Percentiles rank a stretch among this genome's conserved stretches.
These are phyloP conservation scores for Dasyurus viverrinus DNA, from an alignment of 2,113 vertebrate species.

Conservation along the genomic window DNA sequence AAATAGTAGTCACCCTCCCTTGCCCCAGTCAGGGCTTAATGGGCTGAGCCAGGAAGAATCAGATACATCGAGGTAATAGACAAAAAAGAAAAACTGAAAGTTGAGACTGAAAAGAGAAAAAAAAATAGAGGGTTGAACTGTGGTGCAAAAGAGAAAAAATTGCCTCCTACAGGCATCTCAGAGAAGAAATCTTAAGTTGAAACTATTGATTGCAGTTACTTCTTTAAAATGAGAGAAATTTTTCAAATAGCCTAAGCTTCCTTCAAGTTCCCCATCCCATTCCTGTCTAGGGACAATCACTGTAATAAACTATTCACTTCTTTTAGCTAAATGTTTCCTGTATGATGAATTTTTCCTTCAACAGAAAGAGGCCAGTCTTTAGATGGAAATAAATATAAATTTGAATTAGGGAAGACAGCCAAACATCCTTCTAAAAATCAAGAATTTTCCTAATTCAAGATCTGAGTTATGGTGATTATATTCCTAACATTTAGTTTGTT, in stretches of 20 bases:
- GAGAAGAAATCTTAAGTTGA: background rate
- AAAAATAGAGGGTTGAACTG: background rate
- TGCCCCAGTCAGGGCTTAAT: background rate
- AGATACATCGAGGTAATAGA: background rate
- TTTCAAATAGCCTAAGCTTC: background rate
- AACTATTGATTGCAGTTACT: background rate
- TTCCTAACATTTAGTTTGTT: background rate
- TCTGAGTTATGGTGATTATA: background rate
- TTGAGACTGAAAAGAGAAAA: background rate
- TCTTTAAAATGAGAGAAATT: background rate
- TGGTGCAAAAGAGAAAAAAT: background rate
- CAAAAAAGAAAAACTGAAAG: background rate
- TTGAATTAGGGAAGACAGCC: background rate
- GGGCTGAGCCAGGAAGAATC: background rate
- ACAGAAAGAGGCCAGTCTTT: background rate
- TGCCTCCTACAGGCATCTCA: background rate
- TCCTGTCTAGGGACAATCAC: background rate
- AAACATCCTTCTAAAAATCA: background rate
- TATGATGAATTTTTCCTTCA: background rate
- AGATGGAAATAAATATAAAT: background rate
- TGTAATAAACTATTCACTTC: background rate
- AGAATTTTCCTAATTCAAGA: background rate
- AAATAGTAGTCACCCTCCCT: background rate
- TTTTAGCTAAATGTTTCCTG: background rate
- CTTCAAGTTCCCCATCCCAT: background rate